Conservation (phyloP, 2,888 invertebrate genomes). For the Nephrocerus scutellatus region DNA sequence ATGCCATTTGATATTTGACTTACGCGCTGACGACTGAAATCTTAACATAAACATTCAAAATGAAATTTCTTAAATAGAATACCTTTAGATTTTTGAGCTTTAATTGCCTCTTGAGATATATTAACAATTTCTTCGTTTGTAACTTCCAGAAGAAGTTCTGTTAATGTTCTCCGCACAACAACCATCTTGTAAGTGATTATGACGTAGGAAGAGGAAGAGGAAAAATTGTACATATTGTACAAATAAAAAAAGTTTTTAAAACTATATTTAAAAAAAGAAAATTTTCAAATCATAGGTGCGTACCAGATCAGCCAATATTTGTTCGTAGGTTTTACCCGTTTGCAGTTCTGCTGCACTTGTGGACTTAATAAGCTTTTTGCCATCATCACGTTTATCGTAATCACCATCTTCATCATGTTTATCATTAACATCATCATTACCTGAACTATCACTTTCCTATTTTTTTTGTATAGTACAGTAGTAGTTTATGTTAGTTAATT, state of each 20-base stretch:
- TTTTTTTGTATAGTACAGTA: no score
- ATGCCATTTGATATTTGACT: no score
- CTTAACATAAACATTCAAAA: no score
- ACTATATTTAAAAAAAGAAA: conserved; percentile 17
- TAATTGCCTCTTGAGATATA: conserved; percentile 79
- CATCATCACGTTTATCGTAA: conserved; percentile 2
- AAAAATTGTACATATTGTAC: conserved; percentile 5
- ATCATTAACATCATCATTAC: conserved; percentile 30
- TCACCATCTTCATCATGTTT: conserved; percentile 21
- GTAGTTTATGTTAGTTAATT: no score
- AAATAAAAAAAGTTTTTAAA: conserved; percentile 6
- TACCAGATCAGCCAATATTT: conserved; percentile 40
- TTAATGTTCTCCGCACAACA: conserved; percentile 78
- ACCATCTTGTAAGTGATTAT: conserved; percentile 60
- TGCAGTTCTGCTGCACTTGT: conserved; percentile 5
- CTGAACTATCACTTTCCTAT: conserved; percentile 42
- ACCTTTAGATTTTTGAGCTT: conserved; percentile 75
- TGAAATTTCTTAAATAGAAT: conserved; percentile 51
- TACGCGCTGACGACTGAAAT: no score
- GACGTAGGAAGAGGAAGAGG: background rate
- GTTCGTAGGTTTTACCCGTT: conserved; percentile 39
- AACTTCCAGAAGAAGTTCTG: conserved; percentile 89
- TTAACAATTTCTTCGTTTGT: conserved; percentile 82
- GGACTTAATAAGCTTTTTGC: conserved; percentile 1
- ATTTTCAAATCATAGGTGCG: conserved; percentile 24